Evolutionary conservation across 2,113 vertebrate genomes (phyloP).

Genomic region (Nibea albiflora): DNA sequence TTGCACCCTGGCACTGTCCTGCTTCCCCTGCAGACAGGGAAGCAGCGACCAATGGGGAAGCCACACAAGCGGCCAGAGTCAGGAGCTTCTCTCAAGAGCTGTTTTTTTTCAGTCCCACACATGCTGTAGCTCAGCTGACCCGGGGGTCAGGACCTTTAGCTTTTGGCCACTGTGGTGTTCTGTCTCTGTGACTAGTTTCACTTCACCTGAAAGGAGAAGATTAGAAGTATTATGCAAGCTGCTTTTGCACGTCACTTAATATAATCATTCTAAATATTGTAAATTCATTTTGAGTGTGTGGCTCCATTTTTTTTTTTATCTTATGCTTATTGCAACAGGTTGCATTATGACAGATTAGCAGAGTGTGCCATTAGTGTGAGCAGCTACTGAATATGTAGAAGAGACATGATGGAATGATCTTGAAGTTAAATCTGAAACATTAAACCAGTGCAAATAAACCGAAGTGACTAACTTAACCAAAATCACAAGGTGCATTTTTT

Average conservation of each 20-base stretch:
- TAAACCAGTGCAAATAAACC: background rate
- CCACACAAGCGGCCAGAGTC: conserved; percentile 72
- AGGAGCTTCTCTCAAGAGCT: conserved; percentile 70
- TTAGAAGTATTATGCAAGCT: conserved; percentile 22
- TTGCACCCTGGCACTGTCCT: conserved; percentile 82
- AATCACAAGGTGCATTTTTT: background rate
- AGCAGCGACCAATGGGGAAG: conserved; percentile 80
- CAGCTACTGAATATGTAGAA: background rate
- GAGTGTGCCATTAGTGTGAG: background rate
- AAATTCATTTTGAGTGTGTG: background rate
- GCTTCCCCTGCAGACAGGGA: conserved; percentile 86
- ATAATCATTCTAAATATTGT: background rate
- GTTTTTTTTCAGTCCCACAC: conserved; percentile 63
- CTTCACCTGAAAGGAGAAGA: conserved; percentile 72
- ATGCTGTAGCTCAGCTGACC: conserved; percentile 75
- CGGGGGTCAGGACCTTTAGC: conserved; percentile 74
- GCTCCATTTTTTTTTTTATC: background rate
- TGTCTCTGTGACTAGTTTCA: conserved; percentile 80
- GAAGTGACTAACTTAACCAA: background rate
- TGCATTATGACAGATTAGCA: background rate
- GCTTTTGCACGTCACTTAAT: conserved; percentile 4
- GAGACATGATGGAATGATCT: background rate
- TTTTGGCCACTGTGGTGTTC: conserved; percentile 58
- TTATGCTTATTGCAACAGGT: background rate
- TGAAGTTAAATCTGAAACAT: background rate